Evolutionary conservation across 2,888 invertebrate genomes (phyloP), one percentile per base, ranked within the genome.

Genomic region (Drosophila mulleri): DNA sequence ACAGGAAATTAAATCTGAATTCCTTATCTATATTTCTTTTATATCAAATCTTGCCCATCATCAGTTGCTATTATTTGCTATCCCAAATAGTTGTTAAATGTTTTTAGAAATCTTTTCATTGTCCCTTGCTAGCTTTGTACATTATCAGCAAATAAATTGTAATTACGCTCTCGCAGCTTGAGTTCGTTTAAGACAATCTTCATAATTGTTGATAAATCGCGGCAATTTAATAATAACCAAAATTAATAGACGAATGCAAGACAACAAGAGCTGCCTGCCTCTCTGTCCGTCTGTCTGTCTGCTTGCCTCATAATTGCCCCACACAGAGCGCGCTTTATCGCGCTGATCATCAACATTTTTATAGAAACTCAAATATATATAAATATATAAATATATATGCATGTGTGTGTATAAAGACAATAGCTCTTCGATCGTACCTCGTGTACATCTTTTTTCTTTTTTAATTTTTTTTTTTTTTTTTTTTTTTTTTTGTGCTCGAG

Each of bases 381-480:
- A 20, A 14, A 39, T 14, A 37, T 5, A 8, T 11, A 20, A 16
- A 56, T 41, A 61, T 29, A 61, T 5, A 20, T 20, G 47, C 11
- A 20, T 47, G 0, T 47, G 3, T 16, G 4, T 12, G 39, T 53
- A 47, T 44, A 42, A 44, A 75, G 61, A 67, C 72, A 76, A 77
- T 77, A 77, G 35, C 53, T 76, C 58, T 59, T 70, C 67, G 79
- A 78, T 65, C 79, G 57, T 66, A 70, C 70, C 77, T 78, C 75
- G 75, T 71, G 70, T 78, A 77, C 77, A 75, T 78, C 75, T 78
- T 73, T 77, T 86, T 86, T n/a, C n/a, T 41, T n/a, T 18, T 8
- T 37, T 14, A n/a, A n/a, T n/a, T 77, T 86, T 86, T n/a, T 41
- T 41, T n/a, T 18, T 8, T 37, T 14, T 14, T 14, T 18, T 41